Percentiles rank a stretch among this genome's conserved stretches.
phyloP scores from a whole-genome alignment of 2,797 vertebrate genomes.

The Adelosebastes latens region DNA sequence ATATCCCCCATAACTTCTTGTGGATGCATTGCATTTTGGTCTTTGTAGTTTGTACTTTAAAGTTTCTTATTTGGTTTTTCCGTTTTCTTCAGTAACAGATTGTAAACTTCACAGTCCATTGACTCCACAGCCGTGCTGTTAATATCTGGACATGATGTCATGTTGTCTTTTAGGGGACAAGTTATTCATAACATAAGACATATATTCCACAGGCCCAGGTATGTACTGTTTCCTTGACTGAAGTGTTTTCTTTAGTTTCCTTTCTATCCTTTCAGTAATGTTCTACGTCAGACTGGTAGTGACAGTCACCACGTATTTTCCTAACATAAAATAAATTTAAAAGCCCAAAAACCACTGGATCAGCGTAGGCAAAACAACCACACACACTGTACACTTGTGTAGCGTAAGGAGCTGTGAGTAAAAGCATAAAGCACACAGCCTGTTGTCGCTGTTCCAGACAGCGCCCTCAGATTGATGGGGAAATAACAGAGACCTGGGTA shows the following conservation, averaged over 20 bases:
- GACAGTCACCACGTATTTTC: too few species aligned
- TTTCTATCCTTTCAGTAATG: too few species aligned
- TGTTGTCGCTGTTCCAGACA: background rate
- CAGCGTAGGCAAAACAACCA: background rate
- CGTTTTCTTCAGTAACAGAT: background rate
- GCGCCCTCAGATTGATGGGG: slow-evolving; percentile 13
- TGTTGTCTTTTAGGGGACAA: background rate
- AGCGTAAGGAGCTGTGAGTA: background rate
- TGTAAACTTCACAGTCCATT: background rate
- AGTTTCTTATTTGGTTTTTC: background rate
- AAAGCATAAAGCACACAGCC: background rate
- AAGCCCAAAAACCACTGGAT: background rate
- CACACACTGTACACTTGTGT: background rate
- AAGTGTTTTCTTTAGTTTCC: background rate
- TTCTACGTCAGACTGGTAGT: too few species aligned
- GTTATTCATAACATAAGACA: background rate
- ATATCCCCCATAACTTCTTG: background rate
- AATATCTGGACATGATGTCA: background rate
- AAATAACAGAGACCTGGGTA: slow-evolving; percentile 19
- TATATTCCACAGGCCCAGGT: background rate
- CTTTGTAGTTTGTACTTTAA: background rate
- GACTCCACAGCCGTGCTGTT: background rate
- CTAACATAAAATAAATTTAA: background rate
- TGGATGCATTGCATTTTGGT: background rate
- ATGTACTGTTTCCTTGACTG: background rate